phyloP scores from a whole-genome alignment of 2,797 vertebrate genomes.

The Smutsia gigantea region DNA sequence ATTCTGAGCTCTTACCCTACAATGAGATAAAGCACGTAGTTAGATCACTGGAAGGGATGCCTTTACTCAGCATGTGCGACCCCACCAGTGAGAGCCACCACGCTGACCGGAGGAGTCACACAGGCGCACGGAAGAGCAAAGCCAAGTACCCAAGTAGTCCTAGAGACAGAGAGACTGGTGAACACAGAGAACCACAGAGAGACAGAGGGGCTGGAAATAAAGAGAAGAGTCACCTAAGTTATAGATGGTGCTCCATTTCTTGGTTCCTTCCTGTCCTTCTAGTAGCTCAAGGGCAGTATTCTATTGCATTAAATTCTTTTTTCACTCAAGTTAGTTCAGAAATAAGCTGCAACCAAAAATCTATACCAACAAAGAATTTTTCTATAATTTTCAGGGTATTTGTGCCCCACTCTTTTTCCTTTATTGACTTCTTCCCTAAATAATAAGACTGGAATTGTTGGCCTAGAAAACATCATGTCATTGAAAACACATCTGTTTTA shows the following conservation, averaged over 20 bases:
- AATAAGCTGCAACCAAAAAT: background rate
- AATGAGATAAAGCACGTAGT: background rate
- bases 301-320: background rate
- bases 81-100: background rate
- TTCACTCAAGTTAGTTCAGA: background rate
- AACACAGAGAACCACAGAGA: background rate
- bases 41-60: background rate
- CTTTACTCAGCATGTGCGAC: background rate
- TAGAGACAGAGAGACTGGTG: background rate
- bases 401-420: background rate
- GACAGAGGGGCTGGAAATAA: background rate
- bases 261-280: constrained; percentile 15
- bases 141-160: background rate
- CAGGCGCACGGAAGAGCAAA: background rate
- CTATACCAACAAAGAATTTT: background rate
- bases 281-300: background rate
- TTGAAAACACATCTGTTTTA: background rate
- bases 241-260: background rate
- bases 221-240: background rate
- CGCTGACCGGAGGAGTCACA: background rate
- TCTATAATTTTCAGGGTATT: background rate
- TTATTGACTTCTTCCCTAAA: background rate
- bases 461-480: background rate
- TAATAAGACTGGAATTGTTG: background rate
- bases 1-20: constrained; percentile 5